Evolutionary conservation across 1,140 invertebrate species (phyloP).

Genomic region (Drosophila insularis): DNA sequence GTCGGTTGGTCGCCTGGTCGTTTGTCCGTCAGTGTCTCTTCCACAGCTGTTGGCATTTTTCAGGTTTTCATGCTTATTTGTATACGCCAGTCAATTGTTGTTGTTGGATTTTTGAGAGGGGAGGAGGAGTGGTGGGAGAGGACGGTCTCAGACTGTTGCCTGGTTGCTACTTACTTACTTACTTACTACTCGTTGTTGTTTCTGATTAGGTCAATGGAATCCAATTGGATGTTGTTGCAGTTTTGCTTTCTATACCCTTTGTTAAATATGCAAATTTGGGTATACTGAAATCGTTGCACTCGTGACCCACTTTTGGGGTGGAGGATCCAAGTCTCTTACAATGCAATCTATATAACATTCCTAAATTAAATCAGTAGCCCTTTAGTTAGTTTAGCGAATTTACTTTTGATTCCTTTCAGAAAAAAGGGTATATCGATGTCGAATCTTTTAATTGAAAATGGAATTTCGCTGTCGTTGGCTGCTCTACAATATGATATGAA

Average conservation of each 20-base stretch:
- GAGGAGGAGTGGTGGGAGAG: no score
- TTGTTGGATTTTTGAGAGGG: conserved; percentile 8
- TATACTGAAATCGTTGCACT: not conserved
- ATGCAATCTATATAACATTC: no score
- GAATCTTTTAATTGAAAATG: conserved; percentile 39
- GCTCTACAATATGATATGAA: conserved; percentile 42
- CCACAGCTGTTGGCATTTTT: conserved; percentile 45
- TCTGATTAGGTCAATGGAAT: conserved; percentile 78
- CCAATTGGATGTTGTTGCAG: conserved; percentile 69
- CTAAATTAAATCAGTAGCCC: no score
- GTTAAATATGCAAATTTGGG: not conserved
- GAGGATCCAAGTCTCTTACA: no score
- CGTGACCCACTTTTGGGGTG: no score
- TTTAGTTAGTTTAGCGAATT: no score
- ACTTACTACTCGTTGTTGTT: conserved; percentile 37
- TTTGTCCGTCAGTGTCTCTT: conserved; percentile 25
- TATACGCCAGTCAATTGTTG: conserved; percentile 26
- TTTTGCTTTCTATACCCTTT: conserved; percentile 37
- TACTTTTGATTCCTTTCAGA: no score
- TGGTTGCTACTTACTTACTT: conserved; percentile 33
- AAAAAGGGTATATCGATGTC: not conserved
- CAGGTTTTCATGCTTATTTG: conserved; percentile 53
- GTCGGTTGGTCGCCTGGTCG: conserved; percentile 35
- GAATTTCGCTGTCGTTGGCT: conserved; percentile 41
- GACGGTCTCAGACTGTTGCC: not conserved